Evolutionary conservation across 2,113 vertebrate genomes (phyloP).

Genomic region (Colistium nudipinnis): DNA sequence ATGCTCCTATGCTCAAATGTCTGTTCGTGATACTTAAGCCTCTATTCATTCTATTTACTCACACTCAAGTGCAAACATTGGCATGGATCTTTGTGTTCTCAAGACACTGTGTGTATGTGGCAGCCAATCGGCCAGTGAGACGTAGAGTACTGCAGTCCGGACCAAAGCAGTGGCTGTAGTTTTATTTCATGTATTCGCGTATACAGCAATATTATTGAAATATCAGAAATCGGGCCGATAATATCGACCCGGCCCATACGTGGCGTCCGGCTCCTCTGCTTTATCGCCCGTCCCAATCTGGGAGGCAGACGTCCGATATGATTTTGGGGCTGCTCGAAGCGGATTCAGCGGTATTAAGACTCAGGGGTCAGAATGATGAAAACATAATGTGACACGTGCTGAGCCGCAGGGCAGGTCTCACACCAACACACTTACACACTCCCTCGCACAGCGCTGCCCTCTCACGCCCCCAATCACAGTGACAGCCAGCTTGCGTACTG

Average conservation of each 20-base stretch:
- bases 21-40: not conserved
- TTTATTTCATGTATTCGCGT: not conserved
- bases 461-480: conserved; percentile 11
- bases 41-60: not conserved
- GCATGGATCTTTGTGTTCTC: too few relatives aligned
- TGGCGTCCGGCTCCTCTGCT: conserved; percentile 12
- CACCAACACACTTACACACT: conserved; percentile 7
- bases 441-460: not conserved
- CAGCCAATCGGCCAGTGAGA: too few relatives aligned
- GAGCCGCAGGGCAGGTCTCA: conserved; percentile 26
- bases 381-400: conserved; percentile 30
- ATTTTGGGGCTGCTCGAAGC: conserved; percentile 50
- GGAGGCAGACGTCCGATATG: conserved; percentile 52
- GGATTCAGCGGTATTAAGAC: conserved; percentile 53
- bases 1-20: not conserved
- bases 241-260: conserved; percentile 21
- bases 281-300: conserved; percentile 50
- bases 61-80: too few relatives aligned
- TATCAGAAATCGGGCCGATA: conserved; percentile 2
- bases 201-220: not conserved
- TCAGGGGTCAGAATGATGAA: conserved; percentile 32
- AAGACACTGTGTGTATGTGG: too few relatives aligned
- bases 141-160: too few relatives aligned
- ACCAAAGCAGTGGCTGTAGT: too few relatives aligned
- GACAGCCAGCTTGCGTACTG: conserved; percentile 13